phyloP scores from a whole-genome alignment of 2,888 invertebrate genomes.

The Gasteruption jaculator region DNA sequence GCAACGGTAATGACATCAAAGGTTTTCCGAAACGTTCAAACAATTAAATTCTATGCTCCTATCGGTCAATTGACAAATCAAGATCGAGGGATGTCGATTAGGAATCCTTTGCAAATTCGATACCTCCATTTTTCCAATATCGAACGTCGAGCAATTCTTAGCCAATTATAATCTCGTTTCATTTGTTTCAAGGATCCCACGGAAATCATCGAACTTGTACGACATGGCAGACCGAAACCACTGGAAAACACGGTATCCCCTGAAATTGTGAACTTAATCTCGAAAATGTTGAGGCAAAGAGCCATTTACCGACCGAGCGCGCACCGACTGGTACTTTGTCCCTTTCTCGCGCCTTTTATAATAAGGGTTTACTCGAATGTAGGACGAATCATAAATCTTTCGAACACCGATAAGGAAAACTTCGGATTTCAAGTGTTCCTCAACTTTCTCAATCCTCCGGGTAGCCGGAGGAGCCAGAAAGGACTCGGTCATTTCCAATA shows the following conservation, averaged over 20 bases:
- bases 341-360: constrained; percentile 31
- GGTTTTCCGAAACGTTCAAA: no score
- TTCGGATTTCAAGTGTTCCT: constrained; percentile 23
- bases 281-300: constrained; percentile 38
- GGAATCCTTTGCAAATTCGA: no score
- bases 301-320: constrained; percentile 34
- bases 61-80: no score
- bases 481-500: no score
- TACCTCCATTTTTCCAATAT: no score
- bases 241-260: constrained; percentile 20
- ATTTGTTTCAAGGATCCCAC: no score
- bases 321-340: constrained; percentile 36
- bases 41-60: no score
- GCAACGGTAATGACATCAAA: constrained; percentile 35
- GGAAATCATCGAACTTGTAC: constrained; percentile 30
- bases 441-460: constrained; percentile 22
- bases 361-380: constrained; percentile 37
- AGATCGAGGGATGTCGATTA: no score
- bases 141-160: no score
- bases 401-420: constrained; percentile 12
- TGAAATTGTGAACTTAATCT: constrained; percentile 32
- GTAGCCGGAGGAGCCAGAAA: no score
- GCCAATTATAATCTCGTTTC: no score
- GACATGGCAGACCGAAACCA: constrained; percentile 26
- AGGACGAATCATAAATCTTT: constrained; percentile 27